phyloP scores from a whole-genome alignment of 2,888 invertebrate species.

The Nymphalis polychloros region DNA sequence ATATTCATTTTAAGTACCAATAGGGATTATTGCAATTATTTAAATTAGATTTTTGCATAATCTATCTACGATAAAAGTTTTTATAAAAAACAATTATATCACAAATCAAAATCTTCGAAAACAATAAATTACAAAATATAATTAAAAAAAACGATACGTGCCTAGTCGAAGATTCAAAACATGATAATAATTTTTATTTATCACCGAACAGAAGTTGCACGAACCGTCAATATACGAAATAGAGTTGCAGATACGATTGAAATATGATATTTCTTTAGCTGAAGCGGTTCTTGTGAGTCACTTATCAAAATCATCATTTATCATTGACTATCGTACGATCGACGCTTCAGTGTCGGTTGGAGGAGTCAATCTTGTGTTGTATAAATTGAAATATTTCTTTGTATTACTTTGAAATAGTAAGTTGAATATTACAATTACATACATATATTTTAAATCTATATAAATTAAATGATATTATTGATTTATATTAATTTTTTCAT shows the following conservation, averaged over 20 bases:
- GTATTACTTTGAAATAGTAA: conserved; percentile 10
- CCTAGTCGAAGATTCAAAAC: conserved; percentile 31
- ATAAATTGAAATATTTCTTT: conserved; percentile 46
- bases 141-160: conserved; percentile 16
- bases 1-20: no score
- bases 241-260: conserved; percentile 52
- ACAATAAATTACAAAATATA: conserved; percentile 16
- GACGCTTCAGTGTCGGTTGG: conserved; percentile 54
- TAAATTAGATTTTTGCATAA: no score
- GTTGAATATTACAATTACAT: neutral
- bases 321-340: conserved; percentile 68
- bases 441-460: no score
- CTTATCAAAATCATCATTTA: conserved; percentile 63
- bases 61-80: no score
- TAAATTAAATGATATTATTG: no score
- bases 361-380: conserved; percentile 58
- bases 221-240: conserved; percentile 48
- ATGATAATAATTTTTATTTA: conserved; percentile 41
- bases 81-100: conserved; percentile 7
- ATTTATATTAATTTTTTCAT: no score
- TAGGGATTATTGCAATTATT: no score
- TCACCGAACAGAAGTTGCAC: conserved; percentile 45
- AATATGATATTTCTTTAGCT: conserved; percentile 55
- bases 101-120: conserved; percentile 10
- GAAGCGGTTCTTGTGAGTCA: conserved; percentile 50